Conservation (phyloP, 2,888 invertebrate species). For the Diaprepes abbreviatus region DNA sequence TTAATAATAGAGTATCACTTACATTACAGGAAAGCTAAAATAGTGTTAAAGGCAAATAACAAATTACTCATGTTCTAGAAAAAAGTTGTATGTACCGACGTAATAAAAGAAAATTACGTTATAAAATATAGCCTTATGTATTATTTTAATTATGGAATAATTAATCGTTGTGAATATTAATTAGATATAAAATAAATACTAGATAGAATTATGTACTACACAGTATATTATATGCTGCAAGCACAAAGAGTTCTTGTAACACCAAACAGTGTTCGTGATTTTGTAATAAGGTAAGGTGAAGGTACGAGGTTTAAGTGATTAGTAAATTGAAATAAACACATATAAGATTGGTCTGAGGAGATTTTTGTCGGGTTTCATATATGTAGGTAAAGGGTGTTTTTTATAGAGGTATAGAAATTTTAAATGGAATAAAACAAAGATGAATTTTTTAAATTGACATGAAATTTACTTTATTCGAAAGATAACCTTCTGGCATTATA, state of each 20-base stretch:
- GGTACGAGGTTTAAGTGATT: not conserved
- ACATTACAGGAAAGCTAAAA: too few species aligned
- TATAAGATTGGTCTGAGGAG: too few species aligned
- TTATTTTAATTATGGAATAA: constrained; percentile 5
- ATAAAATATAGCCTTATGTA: not conserved
- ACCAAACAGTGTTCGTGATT: not conserved
- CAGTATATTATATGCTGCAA: not conserved
- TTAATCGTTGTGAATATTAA: constrained; percentile 1
- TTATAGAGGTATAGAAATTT: too few species aligned
- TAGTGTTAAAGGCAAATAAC: not conserved
- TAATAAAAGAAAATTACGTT: not conserved
- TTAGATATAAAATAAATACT: constrained; percentile 11
- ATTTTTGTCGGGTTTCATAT: too few species aligned
- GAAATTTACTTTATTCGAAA: too few species aligned
- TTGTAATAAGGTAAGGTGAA: not conserved
- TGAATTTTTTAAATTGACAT: too few species aligned
- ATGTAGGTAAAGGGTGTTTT: too few species aligned
- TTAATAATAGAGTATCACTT: too few species aligned
- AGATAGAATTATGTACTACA: not conserved
- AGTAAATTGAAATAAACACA: not conserved
- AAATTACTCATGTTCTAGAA: not conserved
- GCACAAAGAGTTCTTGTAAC: constrained; percentile 3
- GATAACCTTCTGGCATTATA: too few species aligned
- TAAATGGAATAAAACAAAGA: too few species aligned
- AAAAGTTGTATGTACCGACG: not conserved